Base-by-base conservation (phyloP, 1,140 invertebrate genomes). In the fruit fly (Drosophila melanogaster) region DNA sequence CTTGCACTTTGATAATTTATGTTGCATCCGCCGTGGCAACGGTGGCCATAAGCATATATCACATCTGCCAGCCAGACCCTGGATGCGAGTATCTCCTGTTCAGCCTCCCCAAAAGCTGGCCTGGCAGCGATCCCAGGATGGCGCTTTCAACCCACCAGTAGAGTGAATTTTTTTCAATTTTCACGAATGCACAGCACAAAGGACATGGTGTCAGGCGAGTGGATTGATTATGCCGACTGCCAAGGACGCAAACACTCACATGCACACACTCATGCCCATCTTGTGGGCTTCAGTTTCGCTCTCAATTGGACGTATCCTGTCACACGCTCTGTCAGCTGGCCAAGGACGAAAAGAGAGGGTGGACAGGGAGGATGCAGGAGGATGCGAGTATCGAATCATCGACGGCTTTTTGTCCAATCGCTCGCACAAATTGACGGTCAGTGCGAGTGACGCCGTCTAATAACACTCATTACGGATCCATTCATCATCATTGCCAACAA, bases 1-100 rank as follows among this genome's bases (percentile, higher is more conserved):
- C 83, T 81, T 89, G 83, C 84, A 86, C 83, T 86, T 87, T 86
- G 83, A 77, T 89, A 77, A 86, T 89, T 83, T 86, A 86, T 86
- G 83, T 83, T 79, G 79, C 83, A 79, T 64, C 57, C 66, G 38
- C 24, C 62, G 35, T 33, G 69, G 59, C 50, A 64, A 47, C 74
- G 72, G 61, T 76, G 55, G 72, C 60, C 72, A 65, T 53, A 58
- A 66, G 54, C 71, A 76, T 76, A 76, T 76, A 76, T 74, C 76
- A 70, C 49, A 43, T 60, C 43, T 54, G 73, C 44, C 47, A 40
- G 60, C 30, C 22, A 40, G 60, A 19, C 22, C 56, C 43, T 14
- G 14, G 35, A 17, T 15, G 19, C 19, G 19, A 22, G 19, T 22
- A 8, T 43, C 22, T 7, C 14, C 57, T 24, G 12, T 24, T 22